Evolutionary conservation across 2,888 invertebrate species (phyloP), one percentile per base, ranked within the genome.

Genomic region (Cynaeus angustus): DNA sequence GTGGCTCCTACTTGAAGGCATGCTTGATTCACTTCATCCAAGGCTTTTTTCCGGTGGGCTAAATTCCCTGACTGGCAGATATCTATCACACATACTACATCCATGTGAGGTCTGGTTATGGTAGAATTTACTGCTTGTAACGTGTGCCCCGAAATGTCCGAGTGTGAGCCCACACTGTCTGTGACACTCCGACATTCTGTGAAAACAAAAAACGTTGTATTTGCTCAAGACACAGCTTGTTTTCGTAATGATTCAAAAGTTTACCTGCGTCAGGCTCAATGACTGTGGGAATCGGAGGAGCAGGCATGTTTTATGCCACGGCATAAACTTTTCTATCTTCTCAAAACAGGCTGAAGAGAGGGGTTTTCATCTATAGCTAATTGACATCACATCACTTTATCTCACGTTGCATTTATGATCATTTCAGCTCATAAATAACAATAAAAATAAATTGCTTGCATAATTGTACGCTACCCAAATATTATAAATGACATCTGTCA

Each of bases 31-130:
- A 96, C 91, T 87, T 96, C 96, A 77, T 96, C 95, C 70, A 94
- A 86, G 9, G 96, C 96, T 83, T 90, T 89, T 85, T 91, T 92
- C 59, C 97, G 89, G 76, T 95, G 93, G 58, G 88, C 86, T 75
- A 94, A 84, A 84, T 93, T 90, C 75, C 91, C 91, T 14, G 90
- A 87, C 82, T 94, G 91, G 78, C 82, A 86, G 69, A 93, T 85
- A 86, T 96, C 96, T 77, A 96, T 88, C 73, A 96, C 93, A 86
- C 95, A 95, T 58, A 92, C 96, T 72, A 97, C 94, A 84, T 96
- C 95, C 94, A 96, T 95, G 77, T 90, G 89, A 16, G 92, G 90
- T 75, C 91, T 85, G 28, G 84, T 85, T 69, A 83, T 80, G 9
- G 78, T 80, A 9, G 64, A 12, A 21, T 76, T 79, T 74, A 71